Percentiles rank a stretch among this genome's conserved stretches.
Conservation (phyloP, 2,797 vertebrate genomes). For the Hoplostethus mediterraneus region DNA sequence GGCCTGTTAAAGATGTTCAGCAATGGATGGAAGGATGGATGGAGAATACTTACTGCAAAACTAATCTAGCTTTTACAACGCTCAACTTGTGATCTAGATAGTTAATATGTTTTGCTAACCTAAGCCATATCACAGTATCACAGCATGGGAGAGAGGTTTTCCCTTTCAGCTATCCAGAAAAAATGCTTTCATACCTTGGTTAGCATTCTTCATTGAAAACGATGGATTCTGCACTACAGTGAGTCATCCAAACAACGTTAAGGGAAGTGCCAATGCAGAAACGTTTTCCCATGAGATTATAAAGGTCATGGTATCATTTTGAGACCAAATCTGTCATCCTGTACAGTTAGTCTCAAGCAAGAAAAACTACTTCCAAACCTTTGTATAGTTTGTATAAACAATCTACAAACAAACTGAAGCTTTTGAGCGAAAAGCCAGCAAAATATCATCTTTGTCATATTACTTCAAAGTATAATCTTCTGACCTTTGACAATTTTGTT, state of each 20-base stretch:
- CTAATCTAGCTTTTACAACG: not conserved
- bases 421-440: no score
- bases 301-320: conserved; percentile 46
- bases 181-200: not conserved
- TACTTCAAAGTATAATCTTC: no score
- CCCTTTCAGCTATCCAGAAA: conserved; percentile 1
- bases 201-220: conserved; percentile 18
- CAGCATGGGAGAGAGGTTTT: not conserved
- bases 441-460: no score
- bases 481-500: no score
- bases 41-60: not conserved
- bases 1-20: no score
- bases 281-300: conserved; percentile 39
- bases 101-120: not conserved
- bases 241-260: not conserved
- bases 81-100: not conserved
- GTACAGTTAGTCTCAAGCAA: no score
- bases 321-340: conserved; percentile 3
- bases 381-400: no score
- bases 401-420: no score
- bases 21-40: no score
- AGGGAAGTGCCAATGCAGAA: conserved; percentile 43
- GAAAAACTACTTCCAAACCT: no score
- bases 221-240: conserved; percentile 23
- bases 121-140: not conserved